These are phyloP conservation scores for Platichthys flesus DNA, from an alignment of 2,113 vertebrate genomes.

Conservation along the genomic window DNA sequence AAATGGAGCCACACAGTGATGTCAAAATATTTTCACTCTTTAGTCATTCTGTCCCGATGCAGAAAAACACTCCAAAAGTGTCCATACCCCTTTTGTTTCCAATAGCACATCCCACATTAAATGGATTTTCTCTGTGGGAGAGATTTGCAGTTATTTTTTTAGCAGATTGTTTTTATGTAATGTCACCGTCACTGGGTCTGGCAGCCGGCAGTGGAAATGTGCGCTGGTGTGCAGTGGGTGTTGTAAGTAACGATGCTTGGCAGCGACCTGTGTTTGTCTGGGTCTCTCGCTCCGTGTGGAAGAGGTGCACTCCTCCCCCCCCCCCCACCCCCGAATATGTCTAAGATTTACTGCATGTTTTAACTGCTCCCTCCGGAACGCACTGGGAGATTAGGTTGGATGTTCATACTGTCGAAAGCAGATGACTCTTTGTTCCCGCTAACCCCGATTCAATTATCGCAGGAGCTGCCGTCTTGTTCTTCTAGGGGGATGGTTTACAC, in stretches of 20 bases:
- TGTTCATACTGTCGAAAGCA: constrained; percentile 2
- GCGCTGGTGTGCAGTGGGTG: constrained; percentile 37
- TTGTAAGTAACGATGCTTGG: constrained; percentile 54
- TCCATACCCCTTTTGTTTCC: background rate
- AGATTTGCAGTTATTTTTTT: background rate
- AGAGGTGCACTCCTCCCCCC: background rate
- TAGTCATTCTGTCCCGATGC: constrained; percentile 13
- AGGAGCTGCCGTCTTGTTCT: background rate
- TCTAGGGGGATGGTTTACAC: background rate
- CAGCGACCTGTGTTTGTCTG: constrained; percentile 53
- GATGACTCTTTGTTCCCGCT: background rate
- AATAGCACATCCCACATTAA: constrained; percentile 30
- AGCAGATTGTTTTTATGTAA: constrained; percentile 32
- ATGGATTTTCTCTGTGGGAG: constrained; percentile 34
- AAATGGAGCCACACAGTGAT: constrained; percentile 4
- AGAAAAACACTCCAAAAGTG: constrained; percentile 6
- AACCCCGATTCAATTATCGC: background rate
- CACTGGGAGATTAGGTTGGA: constrained; percentile 3
- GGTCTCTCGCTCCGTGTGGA: constrained; percentile 15
- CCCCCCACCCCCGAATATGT: background rate
- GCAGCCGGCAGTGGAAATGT: constrained; percentile 55
- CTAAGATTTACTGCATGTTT: constrained; percentile 33
- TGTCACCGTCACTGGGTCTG: constrained; percentile 31
- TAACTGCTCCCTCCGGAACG: constrained; percentile 11
- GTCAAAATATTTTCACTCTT: constrained; percentile 15